Percentiles rank a stretch among this genome's conserved stretches.
These are phyloP conservation scores for Epirrhoe tristata DNA, from an alignment of 2,888 invertebrate genomes.

Conservation along the genomic window DNA sequence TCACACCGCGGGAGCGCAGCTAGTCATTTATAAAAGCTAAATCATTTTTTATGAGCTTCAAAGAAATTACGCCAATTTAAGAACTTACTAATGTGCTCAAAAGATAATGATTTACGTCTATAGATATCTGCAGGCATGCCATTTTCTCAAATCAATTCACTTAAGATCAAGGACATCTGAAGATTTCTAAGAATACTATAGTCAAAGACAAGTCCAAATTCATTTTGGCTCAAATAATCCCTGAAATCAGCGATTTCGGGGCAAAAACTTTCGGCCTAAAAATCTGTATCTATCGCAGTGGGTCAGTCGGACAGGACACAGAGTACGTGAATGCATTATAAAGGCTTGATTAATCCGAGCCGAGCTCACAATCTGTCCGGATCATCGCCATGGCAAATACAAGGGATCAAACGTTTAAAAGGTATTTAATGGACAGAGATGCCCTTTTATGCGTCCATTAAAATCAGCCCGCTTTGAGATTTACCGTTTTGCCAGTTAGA, in stretches of 20 bases:
- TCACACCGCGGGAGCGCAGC: too few relatives aligned
- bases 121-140: too few relatives aligned
- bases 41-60: neutral
- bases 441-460: conserved; percentile 83
- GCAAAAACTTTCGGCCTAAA: neutral
- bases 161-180: too few relatives aligned
- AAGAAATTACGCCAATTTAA: neutral
- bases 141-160: too few relatives aligned
- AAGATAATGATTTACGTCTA: too few relatives aligned
- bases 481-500: conserved; percentile 68
- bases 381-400: conserved; percentile 78
- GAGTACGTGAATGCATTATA: conserved; percentile 49
- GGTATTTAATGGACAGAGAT: conserved; percentile 83
- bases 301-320: conserved; percentile 40
- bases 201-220: too few relatives aligned
- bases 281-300: conserved; percentile 24
- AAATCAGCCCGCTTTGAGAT: conserved; percentile 79
- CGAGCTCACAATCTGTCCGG: conserved; percentile 69
- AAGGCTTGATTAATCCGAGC: conserved; percentile 73
- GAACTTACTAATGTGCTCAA: neutral
- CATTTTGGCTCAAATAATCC: neutral
- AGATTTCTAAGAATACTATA: too few relatives aligned
- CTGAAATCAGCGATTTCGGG: conserved; percentile 12
- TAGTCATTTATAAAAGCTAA: neutral
- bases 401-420: conserved; percentile 85